A percentile compares a stretch with the other conserved stretches of the same genome.
phyloP scores from a whole-genome alignment of 2,888 invertebrate genomes.

The Nycteola revayana region DNA sequence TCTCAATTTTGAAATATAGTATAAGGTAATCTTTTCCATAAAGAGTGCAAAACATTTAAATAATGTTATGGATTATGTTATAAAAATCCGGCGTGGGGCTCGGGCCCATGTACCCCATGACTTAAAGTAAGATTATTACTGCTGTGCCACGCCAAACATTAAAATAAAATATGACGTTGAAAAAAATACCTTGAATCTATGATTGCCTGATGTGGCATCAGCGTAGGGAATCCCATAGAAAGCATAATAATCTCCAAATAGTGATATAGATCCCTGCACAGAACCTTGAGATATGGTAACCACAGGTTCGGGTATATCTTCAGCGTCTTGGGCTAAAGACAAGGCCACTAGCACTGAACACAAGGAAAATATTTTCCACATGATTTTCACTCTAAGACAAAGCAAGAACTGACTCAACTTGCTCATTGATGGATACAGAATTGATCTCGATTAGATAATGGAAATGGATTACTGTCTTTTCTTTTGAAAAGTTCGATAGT shows the following conservation, averaged over 20 bases:
- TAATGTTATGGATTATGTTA: no score
- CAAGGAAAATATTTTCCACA: constrained; percentile 38
- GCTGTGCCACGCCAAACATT: no score
- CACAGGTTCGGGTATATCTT: constrained; percentile 18
- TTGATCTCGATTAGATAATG: constrained; percentile 26
- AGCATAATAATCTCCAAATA: constrained; percentile 47
- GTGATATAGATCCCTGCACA: constrained; percentile 47
- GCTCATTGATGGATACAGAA: constrained; percentile 6
- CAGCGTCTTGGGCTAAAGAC: constrained; percentile 28
- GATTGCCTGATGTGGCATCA: constrained; percentile 59
- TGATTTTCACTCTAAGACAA: constrained; percentile 31
- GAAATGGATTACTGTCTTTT: no score
- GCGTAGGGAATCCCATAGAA: constrained; percentile 71
- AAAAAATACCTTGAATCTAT: constrained; percentile 61
- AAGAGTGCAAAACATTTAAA: no score
- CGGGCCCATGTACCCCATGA: no score
- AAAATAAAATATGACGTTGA: no score
- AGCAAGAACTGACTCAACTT: constrained; percentile 31
- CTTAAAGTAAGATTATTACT: no score
- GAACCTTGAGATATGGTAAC: constrained; percentile 55
- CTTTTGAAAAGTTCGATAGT: no score
- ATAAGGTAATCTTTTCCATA: no score
- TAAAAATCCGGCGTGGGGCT: no score
- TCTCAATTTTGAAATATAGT: no score
- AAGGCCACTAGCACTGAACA: constrained; percentile 28